A percentile compares a stretch with the other conserved stretches of the same genome.
Conservation (phyloP, 1,140 invertebrate genomes). For the Calephelis virginiensis region DNA sequence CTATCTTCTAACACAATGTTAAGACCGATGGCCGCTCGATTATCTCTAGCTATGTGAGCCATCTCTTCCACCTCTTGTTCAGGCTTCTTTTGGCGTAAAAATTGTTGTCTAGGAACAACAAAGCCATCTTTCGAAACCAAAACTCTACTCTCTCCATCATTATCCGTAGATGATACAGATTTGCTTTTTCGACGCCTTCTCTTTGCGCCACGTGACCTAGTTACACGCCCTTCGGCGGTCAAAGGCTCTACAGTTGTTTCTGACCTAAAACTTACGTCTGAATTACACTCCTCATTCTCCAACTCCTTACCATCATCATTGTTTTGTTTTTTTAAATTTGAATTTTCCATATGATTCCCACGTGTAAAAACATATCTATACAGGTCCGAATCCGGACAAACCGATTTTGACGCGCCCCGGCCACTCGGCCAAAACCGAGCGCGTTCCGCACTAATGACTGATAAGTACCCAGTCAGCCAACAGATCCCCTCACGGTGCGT, state of each 20-base stretch:
- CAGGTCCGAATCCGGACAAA: too few species aligned
- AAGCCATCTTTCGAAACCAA: not conserved
- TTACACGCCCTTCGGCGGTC: not conserved
- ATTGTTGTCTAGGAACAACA: not conserved
- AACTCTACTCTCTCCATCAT: not conserved
- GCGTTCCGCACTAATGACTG: too few species aligned
- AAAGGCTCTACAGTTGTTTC: not conserved
- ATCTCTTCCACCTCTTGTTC: not conserved
- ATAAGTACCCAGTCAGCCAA: too few species aligned
- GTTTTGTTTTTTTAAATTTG: too few species aligned
- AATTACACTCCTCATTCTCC: not conserved
- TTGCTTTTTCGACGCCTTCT: not conserved
- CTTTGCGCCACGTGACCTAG: not conserved
- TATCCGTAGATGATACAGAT: not conserved
- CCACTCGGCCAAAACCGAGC: too few species aligned
- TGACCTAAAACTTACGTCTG: not conserved
- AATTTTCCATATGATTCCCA: too few species aligned
- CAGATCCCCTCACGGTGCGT: too few species aligned
- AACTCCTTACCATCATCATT: not conserved
- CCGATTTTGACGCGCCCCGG: too few species aligned
- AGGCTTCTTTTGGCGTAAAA: not conserved
- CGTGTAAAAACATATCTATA: too few species aligned
- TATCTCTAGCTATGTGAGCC: not conserved
- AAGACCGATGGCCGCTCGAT: not conserved
- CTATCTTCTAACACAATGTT: too few species aligned